A percentile compares a stretch with the other conserved stretches of the same genome.
phyloP scores from a whole-genome alignment of 2,113 vertebrate genomes.

The Oreocharis arfaki region DNA sequence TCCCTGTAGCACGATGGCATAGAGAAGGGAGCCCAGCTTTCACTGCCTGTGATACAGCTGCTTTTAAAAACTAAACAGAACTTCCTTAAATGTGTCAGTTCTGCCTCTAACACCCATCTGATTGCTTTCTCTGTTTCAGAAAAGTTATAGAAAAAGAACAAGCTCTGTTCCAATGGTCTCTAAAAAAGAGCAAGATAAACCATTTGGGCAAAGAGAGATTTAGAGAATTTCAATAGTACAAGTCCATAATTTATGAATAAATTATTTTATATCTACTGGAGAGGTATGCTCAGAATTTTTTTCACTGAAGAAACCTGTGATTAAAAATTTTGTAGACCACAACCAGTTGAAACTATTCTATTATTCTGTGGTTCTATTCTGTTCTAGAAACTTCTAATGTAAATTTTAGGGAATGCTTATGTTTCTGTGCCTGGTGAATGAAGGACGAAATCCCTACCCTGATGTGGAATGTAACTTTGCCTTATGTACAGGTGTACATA shows the following conservation, averaged over 20 bases:
- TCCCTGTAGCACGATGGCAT: not conserved
- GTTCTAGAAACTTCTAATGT: not conserved
- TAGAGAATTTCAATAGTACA: not conserved
- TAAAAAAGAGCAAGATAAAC: rapidly evolving
- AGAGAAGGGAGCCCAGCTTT: not conserved
- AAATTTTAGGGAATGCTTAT: not conserved
- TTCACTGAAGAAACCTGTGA: not conserved
- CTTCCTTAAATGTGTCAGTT: not conserved
- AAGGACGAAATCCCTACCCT: not conserved
- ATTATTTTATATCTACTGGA: too few relatives aligned
- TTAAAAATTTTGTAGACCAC: not conserved
- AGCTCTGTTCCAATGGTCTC: not conserved
- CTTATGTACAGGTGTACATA: not conserved
- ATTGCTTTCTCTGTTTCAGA: not conserved
- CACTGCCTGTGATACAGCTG: not conserved
- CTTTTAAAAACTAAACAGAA: not conserved
- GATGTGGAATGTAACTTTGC: not conserved
- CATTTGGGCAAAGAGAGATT: not conserved
- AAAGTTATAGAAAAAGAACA: not conserved
- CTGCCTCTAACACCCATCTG: not conserved
- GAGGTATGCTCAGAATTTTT: not conserved
- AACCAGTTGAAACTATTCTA: not conserved
- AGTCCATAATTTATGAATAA: not conserved
- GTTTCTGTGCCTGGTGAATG: not conserved
- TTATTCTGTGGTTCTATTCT: not conserved